Conservation (phyloP, 2,113 vertebrate genomes). For the Cynopterus brachyotis region DNA sequence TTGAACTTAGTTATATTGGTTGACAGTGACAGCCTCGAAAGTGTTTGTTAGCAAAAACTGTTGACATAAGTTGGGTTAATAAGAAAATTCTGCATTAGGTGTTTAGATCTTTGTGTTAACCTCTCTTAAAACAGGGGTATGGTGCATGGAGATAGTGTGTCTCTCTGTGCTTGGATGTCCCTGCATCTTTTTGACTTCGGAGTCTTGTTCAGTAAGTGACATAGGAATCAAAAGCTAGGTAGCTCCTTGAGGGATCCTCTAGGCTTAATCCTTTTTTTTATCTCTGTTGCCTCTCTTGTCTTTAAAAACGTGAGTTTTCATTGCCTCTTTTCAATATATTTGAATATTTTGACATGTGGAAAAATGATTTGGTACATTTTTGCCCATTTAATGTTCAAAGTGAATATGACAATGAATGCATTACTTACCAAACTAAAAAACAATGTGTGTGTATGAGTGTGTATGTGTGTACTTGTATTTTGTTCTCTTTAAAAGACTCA, state of each 20-base stretch:
- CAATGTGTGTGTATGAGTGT: background rate
- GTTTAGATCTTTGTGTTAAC: background rate
- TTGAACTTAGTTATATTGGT: background rate
- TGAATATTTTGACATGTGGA: background rate
- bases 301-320: constrained; percentile 22
- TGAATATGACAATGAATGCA: background rate
- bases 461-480: background rate
- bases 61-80: background rate
- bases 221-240: background rate
- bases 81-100: background rate
- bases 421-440: background rate
- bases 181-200: background rate
- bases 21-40: background rate
- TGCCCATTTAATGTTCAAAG: background rate
- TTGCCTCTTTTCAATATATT: background rate
- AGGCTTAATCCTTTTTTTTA: background rate
- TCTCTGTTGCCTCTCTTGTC: background rate
- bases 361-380: constrained; percentile 16
- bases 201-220: background rate
- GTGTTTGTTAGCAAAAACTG: background rate
- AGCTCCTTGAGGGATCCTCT: background rate
- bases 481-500: constrained; percentile 3
- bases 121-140: background rate
- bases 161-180: background rate
- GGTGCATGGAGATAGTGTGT: no score